A percentile compares a stretch with the other conserved stretches of the same genome.
phyloP scores from a whole-genome alignment of 2,113 vertebrate genomes.

The Dendropsophus ebraccatus region DNA sequence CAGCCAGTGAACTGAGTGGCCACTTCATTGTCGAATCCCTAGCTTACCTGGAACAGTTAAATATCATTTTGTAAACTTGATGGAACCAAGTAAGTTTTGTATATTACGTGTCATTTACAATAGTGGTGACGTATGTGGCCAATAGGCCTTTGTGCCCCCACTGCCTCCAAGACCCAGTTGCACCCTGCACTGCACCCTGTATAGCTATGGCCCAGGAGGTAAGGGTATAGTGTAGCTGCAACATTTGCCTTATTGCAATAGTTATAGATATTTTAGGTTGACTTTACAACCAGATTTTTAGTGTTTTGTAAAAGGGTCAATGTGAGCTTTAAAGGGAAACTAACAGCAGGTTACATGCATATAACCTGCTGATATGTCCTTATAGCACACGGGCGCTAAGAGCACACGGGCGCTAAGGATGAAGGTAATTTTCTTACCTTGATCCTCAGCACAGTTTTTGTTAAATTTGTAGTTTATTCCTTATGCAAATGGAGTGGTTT shows the following conservation, averaged over 20 bases:
- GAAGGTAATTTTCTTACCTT: too few relatives aligned
- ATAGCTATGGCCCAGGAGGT: background rate
- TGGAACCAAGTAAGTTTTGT: conserved; percentile 12
- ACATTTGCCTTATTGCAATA: too few relatives aligned
- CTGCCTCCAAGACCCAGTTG: background rate
- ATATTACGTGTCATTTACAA: background rate
- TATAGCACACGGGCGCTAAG: too few relatives aligned
- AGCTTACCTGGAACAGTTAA: background rate
- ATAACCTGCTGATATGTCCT: too few relatives aligned
- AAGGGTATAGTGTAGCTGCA: too few relatives aligned
- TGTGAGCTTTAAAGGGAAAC: too few relatives aligned
- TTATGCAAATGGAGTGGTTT: too few relatives aligned
- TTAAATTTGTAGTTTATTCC: too few relatives aligned
- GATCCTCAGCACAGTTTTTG: too few relatives aligned
- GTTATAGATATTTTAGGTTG: too few relatives aligned
- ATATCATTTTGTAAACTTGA: background rate
- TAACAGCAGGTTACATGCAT: too few relatives aligned
- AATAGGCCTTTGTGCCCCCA: background rate
- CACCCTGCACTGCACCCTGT: background rate
- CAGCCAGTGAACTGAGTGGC: background rate
- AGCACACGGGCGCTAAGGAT: too few relatives aligned
- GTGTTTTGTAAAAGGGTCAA: background rate
- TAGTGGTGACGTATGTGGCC: background rate
- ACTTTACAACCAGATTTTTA: background rate
- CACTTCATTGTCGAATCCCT: background rate